phyloP scores from a whole-genome alignment of 2,113 vertebrate genomes.

The Chunga burmeisteri region DNA sequence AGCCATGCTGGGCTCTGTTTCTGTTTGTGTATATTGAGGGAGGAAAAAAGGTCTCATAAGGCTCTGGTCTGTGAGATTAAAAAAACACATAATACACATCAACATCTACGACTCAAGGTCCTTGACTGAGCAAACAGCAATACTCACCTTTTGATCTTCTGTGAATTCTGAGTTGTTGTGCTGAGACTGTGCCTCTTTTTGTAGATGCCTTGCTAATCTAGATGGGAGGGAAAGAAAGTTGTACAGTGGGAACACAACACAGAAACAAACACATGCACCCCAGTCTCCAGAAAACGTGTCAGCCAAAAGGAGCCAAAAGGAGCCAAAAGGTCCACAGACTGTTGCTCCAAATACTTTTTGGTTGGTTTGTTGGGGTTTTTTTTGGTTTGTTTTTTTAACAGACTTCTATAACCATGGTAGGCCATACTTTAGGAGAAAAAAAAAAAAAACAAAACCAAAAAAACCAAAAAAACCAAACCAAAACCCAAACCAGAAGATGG shows the following conservation, averaged over 20 bases:
- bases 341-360: neutral
- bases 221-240: slow-evolving; percentile 19
- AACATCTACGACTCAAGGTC: neutral
- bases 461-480: neutral
- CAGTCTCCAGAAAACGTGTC: neutral
- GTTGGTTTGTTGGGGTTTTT: neutral
- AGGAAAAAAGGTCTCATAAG: neutral
- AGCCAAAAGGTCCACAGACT: neutral
- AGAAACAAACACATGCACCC: neutral
- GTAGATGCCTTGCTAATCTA: slow-evolving; percentile 94
- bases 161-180: slow-evolving; percentile 90
- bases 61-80: neutral
- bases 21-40: neutral
- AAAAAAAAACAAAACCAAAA: too few relatives aligned
- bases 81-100: neutral
- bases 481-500: neutral
- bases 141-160: slow-evolving; percentile 94
- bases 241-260: neutral
- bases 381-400: neutral
- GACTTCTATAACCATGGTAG: neutral
- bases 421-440: neutral
- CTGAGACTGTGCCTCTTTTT: slow-evolving; percentile 92
- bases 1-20: neutral
- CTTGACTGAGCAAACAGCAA: neutral
- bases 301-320: neutral